Base-by-base conservation (phyloP, 2,888 invertebrate species). In the Tachina lurida region DNA sequence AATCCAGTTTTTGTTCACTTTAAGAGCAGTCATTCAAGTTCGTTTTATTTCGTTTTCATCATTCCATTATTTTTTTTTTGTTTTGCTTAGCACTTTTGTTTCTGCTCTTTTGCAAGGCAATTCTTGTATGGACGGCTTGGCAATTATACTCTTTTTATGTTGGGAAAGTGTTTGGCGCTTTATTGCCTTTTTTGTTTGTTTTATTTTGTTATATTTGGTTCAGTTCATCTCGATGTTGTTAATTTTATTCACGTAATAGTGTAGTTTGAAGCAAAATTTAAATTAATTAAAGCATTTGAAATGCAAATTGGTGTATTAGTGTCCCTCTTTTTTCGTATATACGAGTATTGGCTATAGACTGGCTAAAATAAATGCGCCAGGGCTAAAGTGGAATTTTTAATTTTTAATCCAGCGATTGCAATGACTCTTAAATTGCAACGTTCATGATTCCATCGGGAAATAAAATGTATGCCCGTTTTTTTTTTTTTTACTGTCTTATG, bases 251-350 rank as follows among this genome's bases (percentile, higher is more conserved):
- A 74, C 12, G 47, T 54, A 47, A 76, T 39, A 39, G 31, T 47
- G 12, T n/a, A 22, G 77, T 54, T 49, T 19, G 60, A 52, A 65
- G 80, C 49, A 60, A 31, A 81, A 81, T 68, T 77, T 63, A 74
- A 85, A 77, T 77, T 85, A 81, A 85, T 85, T 77, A 68, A 74
- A 74, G 49, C 74, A 81, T 77, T 81, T 85, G 43, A 68, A 74
- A 77, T 81, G 77, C 68, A 81, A 81, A 70, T 84, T 73, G 39
- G 5, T 74, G 5, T 74, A 12, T 49, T 52, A 15, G 19, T 56
- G 58, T 58, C 45, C 12, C 43, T 31, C 19, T 58, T 15, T n/a
- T 1, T 43, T 8, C 4, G 15, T 58, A 22, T 65, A 31, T 7
- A 31, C 7, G 5, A 5, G 31, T 56, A 45, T 74, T 31, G 39